Base-by-base conservation (phyloP, 2,113 vertebrate species). In the Pagrus major region DNA sequence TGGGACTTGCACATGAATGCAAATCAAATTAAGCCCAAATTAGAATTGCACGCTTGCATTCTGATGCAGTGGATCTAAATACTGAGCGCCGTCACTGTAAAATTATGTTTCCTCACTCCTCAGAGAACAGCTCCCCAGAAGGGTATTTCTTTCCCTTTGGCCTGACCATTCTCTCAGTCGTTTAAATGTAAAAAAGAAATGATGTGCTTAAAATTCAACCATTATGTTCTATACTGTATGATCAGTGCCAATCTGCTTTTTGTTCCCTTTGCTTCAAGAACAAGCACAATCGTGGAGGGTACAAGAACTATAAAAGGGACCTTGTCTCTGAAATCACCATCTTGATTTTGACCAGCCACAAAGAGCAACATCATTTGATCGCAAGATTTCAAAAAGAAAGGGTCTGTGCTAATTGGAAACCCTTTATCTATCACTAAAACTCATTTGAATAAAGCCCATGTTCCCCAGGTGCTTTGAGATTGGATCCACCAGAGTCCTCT, bases 21-120 rank as follows among this genome's bases (percentile, higher is more conserved):
- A 89, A 92, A 90, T 93, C 76, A 88, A 92, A 93, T 90, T 83
- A 89, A 85, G 71, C 49, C 25, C 14, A 80, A 85, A 92, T 82
- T 80, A 78, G 58, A 91, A 89, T 41, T 77, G 80, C 78, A 88
- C 9, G 81, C 84, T 73, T 72, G 66, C 69, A 65, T 81, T 87
- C 74, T 68, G 64, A 81, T 69, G 55, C 41, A 56, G 73, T 37
- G 46, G 41, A 84, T 90, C 65, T 74, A 79, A 88, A 88, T 72
- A 76, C 51, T 64, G 71, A 88, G 80, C 83, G 78, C 68, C 14
- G 23, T 75, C 85, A 71, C 76, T 85, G 79, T 71, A 85, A 88
- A 88, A 91, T 58, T 68, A 46, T 64, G 54, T 76, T 73, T 78
- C 65, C 72, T 61, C 55, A 70, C 61, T 39, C 9, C 55, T 75